Percentiles rank a stretch among this genome's conserved stretches.
These are phyloP conservation scores for Poeciliopsis paucimaculata DNA, from an alignment of 2,797 vertebrate species.

Conservation along the genomic window DNA sequence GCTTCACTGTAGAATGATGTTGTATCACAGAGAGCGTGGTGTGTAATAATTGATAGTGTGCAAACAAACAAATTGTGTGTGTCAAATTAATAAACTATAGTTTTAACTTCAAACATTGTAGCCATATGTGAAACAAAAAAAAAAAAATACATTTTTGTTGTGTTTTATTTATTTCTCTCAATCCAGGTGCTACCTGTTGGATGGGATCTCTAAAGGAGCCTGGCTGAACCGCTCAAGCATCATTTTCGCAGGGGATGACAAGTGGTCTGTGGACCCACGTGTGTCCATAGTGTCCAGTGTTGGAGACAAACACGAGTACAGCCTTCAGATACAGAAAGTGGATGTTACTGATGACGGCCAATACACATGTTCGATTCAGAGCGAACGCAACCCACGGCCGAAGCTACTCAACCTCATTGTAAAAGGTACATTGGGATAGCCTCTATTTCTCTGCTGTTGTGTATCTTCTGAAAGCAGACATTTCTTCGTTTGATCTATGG, in stretches of 20 bases:
- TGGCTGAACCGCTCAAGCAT: slow-evolving; percentile 99
- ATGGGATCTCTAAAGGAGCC: slow-evolving; percentile 96
- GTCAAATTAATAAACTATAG: not conserved
- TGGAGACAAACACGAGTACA: slow-evolving; percentile 93
- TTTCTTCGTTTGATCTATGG: not conserved
- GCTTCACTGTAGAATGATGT: not conserved
- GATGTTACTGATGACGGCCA: slow-evolving; percentile 94
- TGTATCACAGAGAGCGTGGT: not conserved
- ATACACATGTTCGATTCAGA: slow-evolving; percentile 97
- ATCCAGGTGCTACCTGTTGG: slow-evolving; percentile 94
- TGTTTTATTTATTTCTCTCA: slow-evolving; percentile 1
- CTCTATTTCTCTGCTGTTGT: not conserved
- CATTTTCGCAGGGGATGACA: slow-evolving; percentile 95
- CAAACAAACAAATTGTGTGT: not conserved
- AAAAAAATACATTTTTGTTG: not conserved
- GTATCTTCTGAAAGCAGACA: not conserved
- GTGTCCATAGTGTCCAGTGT: slow-evolving; percentile 92
- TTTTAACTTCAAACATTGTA: not conserved
- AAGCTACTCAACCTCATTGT: slow-evolving; percentile 95
- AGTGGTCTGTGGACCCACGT: slow-evolving; percentile 97
- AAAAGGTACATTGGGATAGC: slow-evolving; percentile 84
- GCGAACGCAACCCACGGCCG: slow-evolving; percentile 89
- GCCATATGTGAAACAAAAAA: not conserved
- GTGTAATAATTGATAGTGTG: not conserved
- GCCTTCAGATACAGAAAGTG: slow-evolving; percentile 98